phyloP scores from a whole-genome alignment of 2,888 invertebrate species.

The Sthenelais limicola region DNA sequence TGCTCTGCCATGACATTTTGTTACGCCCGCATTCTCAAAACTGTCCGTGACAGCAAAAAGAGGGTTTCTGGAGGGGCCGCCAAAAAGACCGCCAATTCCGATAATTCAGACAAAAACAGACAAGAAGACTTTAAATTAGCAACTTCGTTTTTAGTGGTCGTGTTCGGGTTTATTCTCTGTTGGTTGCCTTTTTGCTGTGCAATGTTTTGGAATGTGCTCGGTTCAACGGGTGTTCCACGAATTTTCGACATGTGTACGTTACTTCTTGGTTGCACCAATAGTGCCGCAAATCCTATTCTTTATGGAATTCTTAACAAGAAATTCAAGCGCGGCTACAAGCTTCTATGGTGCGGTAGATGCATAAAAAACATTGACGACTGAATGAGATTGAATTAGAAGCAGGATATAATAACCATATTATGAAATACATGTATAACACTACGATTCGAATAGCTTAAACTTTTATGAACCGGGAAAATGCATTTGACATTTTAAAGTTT shows the following conservation, averaged over 20 bases:
- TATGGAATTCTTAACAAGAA: slow-evolving; percentile 63
- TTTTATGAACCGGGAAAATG: too few species aligned
- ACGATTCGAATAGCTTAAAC: too few species aligned
- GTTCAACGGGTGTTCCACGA: slow-evolving; percentile 42
- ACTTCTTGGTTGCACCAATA: slow-evolving; percentile 62
- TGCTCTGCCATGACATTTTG: slow-evolving; percentile 61
- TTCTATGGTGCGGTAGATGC: neutral
- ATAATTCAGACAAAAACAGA: neutral
- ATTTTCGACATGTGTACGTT: slow-evolving; percentile 59
- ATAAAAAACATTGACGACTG: too few species aligned
- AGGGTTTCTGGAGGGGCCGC: neutral
- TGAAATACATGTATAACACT: too few species aligned
- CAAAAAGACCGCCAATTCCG: neutral
- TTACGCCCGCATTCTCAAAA: slow-evolving; percentile 57
- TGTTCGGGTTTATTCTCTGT: slow-evolving; percentile 59
- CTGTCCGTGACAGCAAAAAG: slow-evolving; percentile 54
- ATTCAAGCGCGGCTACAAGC: slow-evolving; percentile 48
- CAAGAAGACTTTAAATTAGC: slow-evolving; percentile 58
- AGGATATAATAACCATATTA: too few species aligned
- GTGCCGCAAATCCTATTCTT: slow-evolving; percentile 62
- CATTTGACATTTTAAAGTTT: too few species aligned
- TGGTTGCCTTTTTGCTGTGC: slow-evolving; percentile 66
- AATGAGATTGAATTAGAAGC: too few species aligned
- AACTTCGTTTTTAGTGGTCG: slow-evolving; percentile 56
- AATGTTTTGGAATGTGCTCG: slow-evolving; percentile 59